These are phyloP conservation scores for Atta cephalotes DNA, from an alignment of 1,140 invertebrate genomes.

Conservation along the genomic window DNA sequence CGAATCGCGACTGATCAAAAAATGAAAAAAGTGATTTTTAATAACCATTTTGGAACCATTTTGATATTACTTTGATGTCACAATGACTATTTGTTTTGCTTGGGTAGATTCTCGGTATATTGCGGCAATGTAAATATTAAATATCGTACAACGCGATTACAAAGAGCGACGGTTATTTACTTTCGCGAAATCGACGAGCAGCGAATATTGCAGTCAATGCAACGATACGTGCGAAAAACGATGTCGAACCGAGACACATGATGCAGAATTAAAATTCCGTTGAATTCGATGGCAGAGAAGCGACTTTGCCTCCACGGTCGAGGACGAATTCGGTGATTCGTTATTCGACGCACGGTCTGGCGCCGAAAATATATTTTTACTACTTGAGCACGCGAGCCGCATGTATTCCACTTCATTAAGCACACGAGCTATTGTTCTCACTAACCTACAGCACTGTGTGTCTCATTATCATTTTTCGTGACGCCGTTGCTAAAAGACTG, in stretches of 20 bases:
- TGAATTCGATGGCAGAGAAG: neutral
- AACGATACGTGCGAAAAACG: slow-evolving; percentile 43
- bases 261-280: slow-evolving; percentile 29
- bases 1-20: too few species aligned
- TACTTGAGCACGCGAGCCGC: slow-evolving; percentile 51
- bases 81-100: too few species aligned
- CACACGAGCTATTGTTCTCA: slow-evolving; percentile 76
- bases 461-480: slow-evolving; percentile 77
- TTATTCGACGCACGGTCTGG: slow-evolving; percentile 51
- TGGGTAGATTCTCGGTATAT: neutral
- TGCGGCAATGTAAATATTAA: neutral
- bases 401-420: slow-evolving; percentile 62
- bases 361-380: slow-evolving; percentile 55
- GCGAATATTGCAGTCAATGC: neutral
- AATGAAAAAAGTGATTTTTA: too few species aligned
- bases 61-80: too few species aligned
- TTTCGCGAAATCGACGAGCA: too few species aligned
- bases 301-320: slow-evolving; percentile 44
- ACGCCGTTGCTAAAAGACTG: slow-evolving; percentile 61
- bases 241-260: neutral
- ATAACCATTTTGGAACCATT: too few species aligned
- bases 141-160: slow-evolving; percentile 1
- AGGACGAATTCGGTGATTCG: slow-evolving; percentile 56
- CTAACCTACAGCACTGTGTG: slow-evolving; percentile 79
- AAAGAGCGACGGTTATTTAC: too few species aligned